A percentile compares a stretch with the other conserved stretches of the same genome.
Conservation (phyloP, 2,113 vertebrate genomes). For the Nymphicus hollandicus region DNA sequence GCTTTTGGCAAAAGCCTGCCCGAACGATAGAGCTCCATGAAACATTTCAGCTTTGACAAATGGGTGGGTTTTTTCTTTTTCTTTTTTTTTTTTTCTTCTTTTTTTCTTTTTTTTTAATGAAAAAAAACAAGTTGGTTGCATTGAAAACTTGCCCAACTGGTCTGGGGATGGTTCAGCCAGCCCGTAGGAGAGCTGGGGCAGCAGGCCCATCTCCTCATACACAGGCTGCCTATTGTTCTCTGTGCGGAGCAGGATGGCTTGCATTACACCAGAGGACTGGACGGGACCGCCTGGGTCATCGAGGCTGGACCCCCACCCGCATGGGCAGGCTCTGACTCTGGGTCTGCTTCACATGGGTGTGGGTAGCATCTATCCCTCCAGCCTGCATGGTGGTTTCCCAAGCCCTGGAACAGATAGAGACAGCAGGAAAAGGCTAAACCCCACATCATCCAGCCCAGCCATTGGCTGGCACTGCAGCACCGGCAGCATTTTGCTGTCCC, state of each 20-base stretch:
- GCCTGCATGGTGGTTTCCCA: neutral
- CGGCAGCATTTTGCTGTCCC: neutral
- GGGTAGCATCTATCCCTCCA: neutral
- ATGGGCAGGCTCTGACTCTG: neutral
- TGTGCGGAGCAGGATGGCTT: rapidly evolving
- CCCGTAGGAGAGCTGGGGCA: neutral
- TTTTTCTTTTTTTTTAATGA: neutral
- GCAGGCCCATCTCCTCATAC: neutral
- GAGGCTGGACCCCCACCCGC: neutral
- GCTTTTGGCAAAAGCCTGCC: conserved; percentile 30
- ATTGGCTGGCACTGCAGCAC: neutral
- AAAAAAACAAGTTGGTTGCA: neutral
- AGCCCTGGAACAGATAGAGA: neutral
- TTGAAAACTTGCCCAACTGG: conserved; percentile 7
- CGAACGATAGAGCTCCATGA: neutral
- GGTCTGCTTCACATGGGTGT: neutral
- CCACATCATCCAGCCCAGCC: neutral
- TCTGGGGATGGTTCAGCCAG: conserved; percentile 1
- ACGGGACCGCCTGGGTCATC: neutral
- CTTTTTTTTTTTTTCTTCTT: neutral
- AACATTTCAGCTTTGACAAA: conserved; percentile 38
- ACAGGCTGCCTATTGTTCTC: conserved; percentile 35
- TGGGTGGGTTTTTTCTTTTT: neutral
- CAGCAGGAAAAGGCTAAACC: neutral
- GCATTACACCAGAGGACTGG: neutral